Evolutionary conservation across 2,888 invertebrate genomes (phyloP), one percentile per base, ranked within the genome.

Genomic region (Clepsis dumicolana): DNA sequence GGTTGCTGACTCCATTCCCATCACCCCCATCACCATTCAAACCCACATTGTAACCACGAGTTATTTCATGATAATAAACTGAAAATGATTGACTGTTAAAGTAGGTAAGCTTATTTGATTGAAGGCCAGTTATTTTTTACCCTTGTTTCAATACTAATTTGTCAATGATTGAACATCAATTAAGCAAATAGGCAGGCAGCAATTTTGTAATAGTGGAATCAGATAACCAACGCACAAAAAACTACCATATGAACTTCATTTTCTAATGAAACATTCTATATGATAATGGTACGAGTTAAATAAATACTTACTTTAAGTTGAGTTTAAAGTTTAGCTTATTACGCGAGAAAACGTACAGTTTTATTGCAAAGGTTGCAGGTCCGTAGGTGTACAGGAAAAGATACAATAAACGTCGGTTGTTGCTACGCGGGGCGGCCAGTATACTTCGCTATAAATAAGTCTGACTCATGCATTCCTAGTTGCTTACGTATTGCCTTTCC

Each of bases 391-490:
- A 65, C 67, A 67, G 67, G 59, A 66, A 70, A 67, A 70, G 50
- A 57, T 59, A 68, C 56, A 25, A 62, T 38, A 32, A 48, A 38
- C 44, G 27, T 18, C 44, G 8, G 44, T 44, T 66, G 70, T 70
- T 70, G 70, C 70, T 62, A 70, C 53, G 70, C 67, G 72, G 71
- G 72, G 54, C 50, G 53, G 65, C 56, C 62, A 25, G 64, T 64
- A 70, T 72, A 72, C 72, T 57, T 70, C 38, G 72, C 75, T 80
- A 82, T 78, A 82, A 80, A 83, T 80, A 82, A 70, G 67, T 54
- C 70, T 88, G 88, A 89, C 73, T 86, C 88, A 88, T 77, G 72
- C 78, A 74, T 72, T 76, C 79, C 76, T 78, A 74, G 77, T 72
- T 75, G 71, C 74, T 87, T 84, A 85, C 84, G 82, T 78, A 75